These are phyloP conservation scores for Sarcophaga caerulescens DNA, from an alignment of 2,888 invertebrate species.

Conservation along the genomic window DNA sequence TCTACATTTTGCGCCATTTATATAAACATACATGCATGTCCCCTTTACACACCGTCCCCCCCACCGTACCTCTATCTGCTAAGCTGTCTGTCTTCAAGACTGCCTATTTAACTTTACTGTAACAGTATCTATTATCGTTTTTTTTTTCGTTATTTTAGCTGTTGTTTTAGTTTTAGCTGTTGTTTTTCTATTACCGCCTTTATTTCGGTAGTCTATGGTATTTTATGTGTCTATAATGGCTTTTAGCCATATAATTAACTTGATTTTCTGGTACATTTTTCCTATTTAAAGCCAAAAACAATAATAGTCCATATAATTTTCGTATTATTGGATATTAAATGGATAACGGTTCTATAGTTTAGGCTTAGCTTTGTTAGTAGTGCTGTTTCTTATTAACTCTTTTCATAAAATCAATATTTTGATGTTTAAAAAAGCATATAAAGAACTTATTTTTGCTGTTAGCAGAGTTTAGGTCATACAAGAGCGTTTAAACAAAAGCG, in stretches of 20 bases:
- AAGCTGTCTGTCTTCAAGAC: background rate
- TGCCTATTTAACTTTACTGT: slow-evolving; percentile 37
- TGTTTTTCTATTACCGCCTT: slow-evolving; percentile 16
- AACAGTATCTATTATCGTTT: slow-evolving; percentile 34
- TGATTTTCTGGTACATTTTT: slow-evolving; percentile 34
- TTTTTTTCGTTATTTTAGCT: slow-evolving; percentile 4
- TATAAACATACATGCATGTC: slow-evolving; percentile 39
- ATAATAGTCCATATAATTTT: slow-evolving; percentile 27
- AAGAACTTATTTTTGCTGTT: too few species aligned
- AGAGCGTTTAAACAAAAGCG: too few species aligned
- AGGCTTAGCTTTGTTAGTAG: background rate
- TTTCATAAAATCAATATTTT: background rate
- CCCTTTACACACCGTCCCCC: background rate
- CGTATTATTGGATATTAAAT: slow-evolving; percentile 27
- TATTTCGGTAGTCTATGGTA: slow-evolving; percentile 28
- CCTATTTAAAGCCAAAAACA: slow-evolving; percentile 17
- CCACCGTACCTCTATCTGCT: background rate
- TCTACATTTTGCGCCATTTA: slow-evolving; percentile 54
- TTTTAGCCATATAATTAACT: slow-evolving; percentile 64
- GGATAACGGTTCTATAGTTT: slow-evolving; percentile 48
- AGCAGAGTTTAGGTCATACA: too few species aligned
- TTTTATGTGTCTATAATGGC: slow-evolving; percentile 64
- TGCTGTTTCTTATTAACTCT: background rate
- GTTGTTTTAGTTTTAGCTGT: slow-evolving; percentile 40
- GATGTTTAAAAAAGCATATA: too few species aligned